Conservation (phyloP, 2,113 vertebrate genomes). For the Chaetodon auriga region DNA sequence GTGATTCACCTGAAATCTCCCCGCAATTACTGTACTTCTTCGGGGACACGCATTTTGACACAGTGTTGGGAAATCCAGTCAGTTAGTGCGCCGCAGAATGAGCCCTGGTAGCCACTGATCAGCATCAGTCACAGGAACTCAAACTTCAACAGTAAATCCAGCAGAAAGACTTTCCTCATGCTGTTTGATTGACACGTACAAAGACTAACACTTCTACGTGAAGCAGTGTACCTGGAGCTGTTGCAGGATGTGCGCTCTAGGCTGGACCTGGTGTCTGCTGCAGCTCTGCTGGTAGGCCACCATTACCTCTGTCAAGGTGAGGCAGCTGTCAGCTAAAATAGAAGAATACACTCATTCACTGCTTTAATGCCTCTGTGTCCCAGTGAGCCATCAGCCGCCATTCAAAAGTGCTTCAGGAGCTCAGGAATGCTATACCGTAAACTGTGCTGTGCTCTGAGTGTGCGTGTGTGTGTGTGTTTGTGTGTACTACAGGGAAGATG, state of each 20-base stretch:
- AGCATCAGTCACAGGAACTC: slow-evolving; percentile 9
- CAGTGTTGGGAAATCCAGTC: background rate
- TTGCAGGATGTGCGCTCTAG: slow-evolving; percentile 73
- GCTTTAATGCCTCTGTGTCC: slow-evolving; percentile 57
- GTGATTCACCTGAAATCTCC: background rate
- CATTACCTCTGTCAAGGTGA: slow-evolving; percentile 80
- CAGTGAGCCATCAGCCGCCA: slow-evolving; percentile 50
- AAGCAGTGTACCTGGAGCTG: slow-evolving; percentile 80
- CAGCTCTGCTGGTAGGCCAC: slow-evolving; percentile 83
- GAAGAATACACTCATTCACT: slow-evolving; percentile 51
- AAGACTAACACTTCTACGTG: background rate
- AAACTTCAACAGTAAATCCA: background rate
- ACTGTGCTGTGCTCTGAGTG: slow-evolving; percentile 35
- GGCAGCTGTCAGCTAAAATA: slow-evolving; percentile 77
- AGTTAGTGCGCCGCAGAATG: background rate
- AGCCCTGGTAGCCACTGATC: background rate
- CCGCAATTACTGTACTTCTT: background rate
- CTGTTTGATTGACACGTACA: slow-evolving; percentile 18
- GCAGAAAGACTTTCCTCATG: background rate
- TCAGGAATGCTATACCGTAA: slow-evolving; percentile 54
- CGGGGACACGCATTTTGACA: background rate
- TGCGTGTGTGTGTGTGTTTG: slow-evolving; percentile 36
- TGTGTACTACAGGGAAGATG: slow-evolving; percentile 35
- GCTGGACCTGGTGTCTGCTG: slow-evolving; percentile 80
- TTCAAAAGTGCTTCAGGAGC: slow-evolving; percentile 52